Percentiles rank a stretch among this genome's conserved stretches.
phyloP scores from a whole-genome alignment of 2,113 vertebrate species.

The Saimiri boliviensis region DNA sequence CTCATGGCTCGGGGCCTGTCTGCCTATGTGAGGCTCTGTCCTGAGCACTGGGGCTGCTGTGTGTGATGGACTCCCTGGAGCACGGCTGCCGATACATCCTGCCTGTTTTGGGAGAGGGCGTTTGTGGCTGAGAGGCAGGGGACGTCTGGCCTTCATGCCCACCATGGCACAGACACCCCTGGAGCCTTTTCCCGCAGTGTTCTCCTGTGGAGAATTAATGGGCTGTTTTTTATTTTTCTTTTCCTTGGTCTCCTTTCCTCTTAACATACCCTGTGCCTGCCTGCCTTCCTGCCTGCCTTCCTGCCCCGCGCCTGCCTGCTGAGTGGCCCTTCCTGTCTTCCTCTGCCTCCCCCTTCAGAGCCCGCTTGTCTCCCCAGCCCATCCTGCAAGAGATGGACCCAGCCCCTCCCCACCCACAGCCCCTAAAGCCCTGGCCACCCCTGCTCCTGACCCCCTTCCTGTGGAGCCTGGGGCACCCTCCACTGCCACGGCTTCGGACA shows the following conservation, averaged over 20 bases:
- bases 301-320: constrained; percentile 51
- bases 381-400: constrained; percentile 73
- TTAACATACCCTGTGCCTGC: constrained; percentile 39
- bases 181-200: constrained; percentile 32
- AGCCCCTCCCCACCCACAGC: constrained; percentile 26
- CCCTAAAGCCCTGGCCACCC: constrained; percentile 55
- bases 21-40: background rate
- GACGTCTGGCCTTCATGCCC: background rate
- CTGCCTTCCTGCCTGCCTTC: constrained; percentile 65
- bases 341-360: constrained; percentile 76
- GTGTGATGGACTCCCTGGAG: background rate
- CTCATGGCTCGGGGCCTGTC: constrained; percentile 27
- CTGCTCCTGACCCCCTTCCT: constrained; percentile 30
- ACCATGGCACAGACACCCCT: constrained; percentile 50
- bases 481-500: background rate
- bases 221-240: constrained; percentile 79
- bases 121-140: constrained; percentile 6
- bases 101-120: background rate
- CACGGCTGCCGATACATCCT: background rate
- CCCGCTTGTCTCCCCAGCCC: constrained; percentile 77
- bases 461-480: constrained; percentile 23
- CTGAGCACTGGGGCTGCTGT: background rate
- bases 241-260: constrained; percentile 65
- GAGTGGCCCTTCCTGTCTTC: constrained; percentile 60
- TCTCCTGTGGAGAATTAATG: constrained; percentile 70